phyloP scores from a whole-genome alignment of 2,797 vertebrate species.

The Spondyliosoma cantharus region DNA sequence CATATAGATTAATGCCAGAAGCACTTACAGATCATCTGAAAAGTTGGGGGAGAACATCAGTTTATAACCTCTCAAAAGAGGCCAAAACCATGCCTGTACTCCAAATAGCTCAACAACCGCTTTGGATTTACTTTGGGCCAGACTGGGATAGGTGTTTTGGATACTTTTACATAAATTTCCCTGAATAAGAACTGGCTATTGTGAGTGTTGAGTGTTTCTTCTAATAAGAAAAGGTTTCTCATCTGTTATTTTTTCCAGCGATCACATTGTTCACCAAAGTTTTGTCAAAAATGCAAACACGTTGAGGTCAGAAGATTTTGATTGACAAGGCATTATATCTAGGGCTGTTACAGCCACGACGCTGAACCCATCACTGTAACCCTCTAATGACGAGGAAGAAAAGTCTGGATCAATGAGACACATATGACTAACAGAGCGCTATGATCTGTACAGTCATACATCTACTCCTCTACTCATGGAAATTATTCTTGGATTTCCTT shows the following conservation, averaged over 20 bases:
- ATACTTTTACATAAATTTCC: too few species aligned
- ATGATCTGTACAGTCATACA: conserved; percentile 52
- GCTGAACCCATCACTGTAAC: conserved; percentile 33
- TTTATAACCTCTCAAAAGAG: too few species aligned
- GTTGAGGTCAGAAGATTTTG: conserved; percentile 5
- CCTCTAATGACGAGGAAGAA: conserved; percentile 34
- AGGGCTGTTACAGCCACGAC: conserved; percentile 18
- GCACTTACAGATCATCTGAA: too few species aligned
- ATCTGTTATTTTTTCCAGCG: neutral
- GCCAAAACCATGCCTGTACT: too few species aligned
- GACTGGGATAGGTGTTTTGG: too few species aligned
- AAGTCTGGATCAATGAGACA: conserved; percentile 53
- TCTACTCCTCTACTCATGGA: conserved; percentile 60
- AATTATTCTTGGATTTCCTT: conserved; percentile 68
- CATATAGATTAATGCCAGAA: too few species aligned
- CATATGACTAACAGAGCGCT: conserved; percentile 53
- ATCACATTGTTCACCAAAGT: neutral
- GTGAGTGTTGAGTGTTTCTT: neutral
- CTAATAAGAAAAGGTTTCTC: neutral
- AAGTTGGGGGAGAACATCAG: too few species aligned
- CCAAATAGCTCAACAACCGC: too few species aligned
- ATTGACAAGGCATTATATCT: conserved; percentile 17
- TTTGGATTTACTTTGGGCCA: too few species aligned
- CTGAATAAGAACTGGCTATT: neutral
- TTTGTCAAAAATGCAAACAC: neutral